phyloP scores from a whole-genome alignment of 2,888 invertebrate genomes.

The Lordiphosa fenestrarum region DNA sequence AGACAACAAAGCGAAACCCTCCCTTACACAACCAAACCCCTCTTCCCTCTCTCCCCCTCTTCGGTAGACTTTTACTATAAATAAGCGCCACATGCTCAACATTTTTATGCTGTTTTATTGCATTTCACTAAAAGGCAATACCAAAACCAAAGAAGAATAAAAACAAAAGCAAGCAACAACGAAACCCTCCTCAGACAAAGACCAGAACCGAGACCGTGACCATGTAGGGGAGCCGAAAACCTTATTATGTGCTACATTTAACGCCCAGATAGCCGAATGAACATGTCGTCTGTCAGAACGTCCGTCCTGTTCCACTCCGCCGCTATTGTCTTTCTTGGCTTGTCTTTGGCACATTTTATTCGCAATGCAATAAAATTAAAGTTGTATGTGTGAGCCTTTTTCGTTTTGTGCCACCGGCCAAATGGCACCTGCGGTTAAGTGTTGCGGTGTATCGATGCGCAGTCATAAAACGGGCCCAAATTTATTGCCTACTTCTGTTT shows the following conservation, averaged over 20 bases:
- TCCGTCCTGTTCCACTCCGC: slow-evolving; percentile 1
- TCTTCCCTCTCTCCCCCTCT: neutral
- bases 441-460: slow-evolving; percentile 52
- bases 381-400: slow-evolving; percentile 50
- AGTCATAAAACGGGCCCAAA: slow-evolving; percentile 59
- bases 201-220: slow-evolving; percentile 20
- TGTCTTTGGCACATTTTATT: slow-evolving; percentile 34
- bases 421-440: slow-evolving; percentile 52
- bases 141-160: slow-evolving; percentile 20
- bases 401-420: slow-evolving; percentile 3
- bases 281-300: slow-evolving; percentile 14
- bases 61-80: slow-evolving; percentile 45
- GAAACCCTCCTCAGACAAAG: slow-evolving; percentile 14
- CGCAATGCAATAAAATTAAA: slow-evolving; percentile 63
- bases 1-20: neutral
- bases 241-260: slow-evolving; percentile 72
- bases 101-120: slow-evolving; percentile 72
- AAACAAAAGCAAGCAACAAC: neutral
- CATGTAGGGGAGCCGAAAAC: slow-evolving; percentile 38
- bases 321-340: slow-evolving; percentile 12
- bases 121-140: slow-evolving; percentile 60
- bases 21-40: neutral
- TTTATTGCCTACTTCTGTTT: slow-evolving; percentile 66
- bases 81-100: slow-evolving; percentile 68
- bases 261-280: slow-evolving; percentile 57